These are phyloP conservation scores for Poliocrania exsul DNA, from an alignment of 2,797 vertebrate species.

Conservation along the genomic window DNA sequence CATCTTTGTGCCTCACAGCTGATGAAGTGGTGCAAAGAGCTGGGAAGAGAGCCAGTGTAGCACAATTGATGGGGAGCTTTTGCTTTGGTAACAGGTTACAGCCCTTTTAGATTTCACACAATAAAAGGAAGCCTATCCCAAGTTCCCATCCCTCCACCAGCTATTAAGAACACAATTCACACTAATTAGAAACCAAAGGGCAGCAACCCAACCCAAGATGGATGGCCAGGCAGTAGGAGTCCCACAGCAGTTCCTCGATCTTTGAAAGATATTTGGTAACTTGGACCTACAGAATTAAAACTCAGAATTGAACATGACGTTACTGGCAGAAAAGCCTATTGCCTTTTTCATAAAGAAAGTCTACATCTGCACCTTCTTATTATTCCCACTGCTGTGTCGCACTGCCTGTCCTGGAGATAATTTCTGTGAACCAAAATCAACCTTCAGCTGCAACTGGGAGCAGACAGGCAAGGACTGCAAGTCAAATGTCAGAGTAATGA, in stretches of 20 bases:
- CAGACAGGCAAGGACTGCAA: neutral
- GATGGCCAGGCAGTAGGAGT: neutral
- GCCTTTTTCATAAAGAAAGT: neutral
- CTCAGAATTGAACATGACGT: neutral
- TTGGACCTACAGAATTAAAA: neutral
- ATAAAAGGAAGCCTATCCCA: constrained; percentile 67
- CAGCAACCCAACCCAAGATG: neutral
- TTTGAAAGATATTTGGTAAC: neutral
- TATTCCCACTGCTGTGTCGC: neutral
- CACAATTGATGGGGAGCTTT: constrained; percentile 59
- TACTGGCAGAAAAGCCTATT: neutral
- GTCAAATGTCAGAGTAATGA: accelerated
- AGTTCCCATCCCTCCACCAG: constrained; percentile 37
- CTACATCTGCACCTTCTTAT: neutral
- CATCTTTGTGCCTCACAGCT: constrained; percentile 17
- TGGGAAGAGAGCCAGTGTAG: constrained; percentile 12
- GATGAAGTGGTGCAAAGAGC: constrained; percentile 41
- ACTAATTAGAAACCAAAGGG: constrained; percentile 54
- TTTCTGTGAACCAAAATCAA: neutral
- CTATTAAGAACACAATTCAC: constrained; percentile 44
- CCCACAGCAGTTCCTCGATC: neutral
- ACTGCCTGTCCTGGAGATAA: neutral
- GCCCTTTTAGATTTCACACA: constrained; percentile 52
- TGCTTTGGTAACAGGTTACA: constrained; percentile 62
- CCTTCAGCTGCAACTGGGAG: neutral